Conservation (phyloP, 2,888 invertebrate species). For the Coenonympha arcania region DNA sequence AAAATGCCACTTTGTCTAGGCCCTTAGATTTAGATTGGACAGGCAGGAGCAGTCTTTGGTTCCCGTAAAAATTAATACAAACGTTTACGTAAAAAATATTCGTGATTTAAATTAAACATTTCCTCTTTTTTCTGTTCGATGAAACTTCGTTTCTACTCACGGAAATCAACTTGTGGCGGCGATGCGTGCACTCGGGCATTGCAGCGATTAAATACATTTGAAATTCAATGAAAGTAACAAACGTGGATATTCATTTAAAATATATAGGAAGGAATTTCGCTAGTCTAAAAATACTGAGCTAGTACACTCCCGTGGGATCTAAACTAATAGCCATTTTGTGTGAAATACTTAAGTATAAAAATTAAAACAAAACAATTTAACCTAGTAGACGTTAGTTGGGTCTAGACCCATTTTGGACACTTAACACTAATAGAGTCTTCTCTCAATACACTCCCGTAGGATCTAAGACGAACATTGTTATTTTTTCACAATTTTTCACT, state of each 20-base stretch:
- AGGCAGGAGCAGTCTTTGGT: slow-evolving; percentile 68
- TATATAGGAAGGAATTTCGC: slow-evolving; percentile 14
- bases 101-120: slow-evolving; percentile 30
- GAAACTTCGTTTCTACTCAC: slow-evolving; percentile 59
- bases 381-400: slow-evolving; percentile 40
- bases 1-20: no score
- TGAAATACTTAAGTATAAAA: slow-evolving; percentile 29
- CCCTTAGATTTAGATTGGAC: slow-evolving; percentile 43
- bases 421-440: slow-evolving; percentile 31
- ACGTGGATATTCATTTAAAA: slow-evolving; percentile 27
- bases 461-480: slow-evolving; percentile 60
- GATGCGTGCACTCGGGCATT: slow-evolving; percentile 32
- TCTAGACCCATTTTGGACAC: slow-evolving; percentile 36
- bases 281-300: slow-evolving; percentile 26
- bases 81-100: no score
- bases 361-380: slow-evolving; percentile 27
- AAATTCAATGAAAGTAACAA: slow-evolving; percentile 28
- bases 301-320: slow-evolving; percentile 60
- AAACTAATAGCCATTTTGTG: slow-evolving; percentile 49
- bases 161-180: slow-evolving; percentile 58
- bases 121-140: slow-evolving; percentile 63
- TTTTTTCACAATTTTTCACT: slow-evolving; percentile 32
- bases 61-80: slow-evolving; percentile 54
- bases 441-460: slow-evolving; percentile 65
- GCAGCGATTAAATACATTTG: slow-evolving; percentile 32